Base-by-base conservation (phyloP, 1,140 invertebrate genomes). In the Drosophila neocordata region DNA sequence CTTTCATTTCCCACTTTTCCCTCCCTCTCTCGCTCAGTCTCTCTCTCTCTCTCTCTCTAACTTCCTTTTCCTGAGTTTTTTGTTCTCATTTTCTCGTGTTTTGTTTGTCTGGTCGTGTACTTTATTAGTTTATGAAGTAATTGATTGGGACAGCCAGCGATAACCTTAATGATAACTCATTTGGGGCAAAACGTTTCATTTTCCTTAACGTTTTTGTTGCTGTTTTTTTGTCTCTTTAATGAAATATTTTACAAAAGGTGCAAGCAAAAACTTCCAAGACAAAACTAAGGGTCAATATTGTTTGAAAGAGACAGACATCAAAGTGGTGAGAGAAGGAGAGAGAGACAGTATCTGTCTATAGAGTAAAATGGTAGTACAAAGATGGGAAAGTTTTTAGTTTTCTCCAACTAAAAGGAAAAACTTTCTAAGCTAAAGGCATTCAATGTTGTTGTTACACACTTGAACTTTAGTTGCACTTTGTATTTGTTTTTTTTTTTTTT, bases 391-490 rank as follows among this genome's bases (percentile, higher is more conserved):
- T 48, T 48, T 48, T 48, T 48, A 48, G 41, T 48, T 48, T 48
- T 48, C 41, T 20, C 18, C 3, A 48, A 3, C 41, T 20, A 20
- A 48, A 48, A 48, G 41, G 27, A 6, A 31, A 31, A 31, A 31
- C 9, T 48, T 48, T 48, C 8, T 48, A 20, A 20, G 15, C 41
- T 48, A 48, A 48, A 48, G 41, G 41, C 41, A 48, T n/a, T 65
- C 55, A 44, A 67, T 60, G 44, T 53, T 15, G 24, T 15, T 34
- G 38, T 48, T 27, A 65, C 52, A 27, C 51, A 65, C 55, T 65
- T 65, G 51, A 65, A 65, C 52, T 65, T 65, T 34, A 34, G 52
- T 65, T 57, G 63, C 53, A 65, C 63, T 65, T 65, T 65, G 63
- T 65, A 6, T 4, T 24, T 24, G 2, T 24, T 24, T 24, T 4